Conservation (phyloP, 2,888 invertebrate species). For the Malacosoma neustria region DNA sequence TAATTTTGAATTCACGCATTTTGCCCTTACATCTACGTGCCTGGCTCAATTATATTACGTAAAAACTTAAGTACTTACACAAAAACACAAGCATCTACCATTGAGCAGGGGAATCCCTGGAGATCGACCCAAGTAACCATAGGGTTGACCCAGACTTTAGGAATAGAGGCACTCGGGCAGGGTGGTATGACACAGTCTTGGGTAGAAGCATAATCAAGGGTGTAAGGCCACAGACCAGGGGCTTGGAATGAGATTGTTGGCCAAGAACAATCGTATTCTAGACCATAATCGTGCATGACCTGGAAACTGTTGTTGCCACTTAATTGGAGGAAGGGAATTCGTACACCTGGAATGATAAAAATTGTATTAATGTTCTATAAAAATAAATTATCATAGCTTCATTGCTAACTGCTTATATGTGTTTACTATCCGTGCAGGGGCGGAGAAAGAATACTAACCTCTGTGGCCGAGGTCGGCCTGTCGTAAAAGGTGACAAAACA, state of each 20-base stretch:
- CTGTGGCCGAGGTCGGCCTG: too few relatives aligned
- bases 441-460: too few relatives aligned
- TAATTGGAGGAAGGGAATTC: constrained; percentile 74
- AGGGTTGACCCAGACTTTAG: constrained; percentile 79
- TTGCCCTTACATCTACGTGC: constrained; percentile 36
- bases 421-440: too few relatives aligned
- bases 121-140: constrained; percentile 73
- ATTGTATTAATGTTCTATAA: too few relatives aligned
- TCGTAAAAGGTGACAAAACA: too few relatives aligned
- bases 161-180: constrained; percentile 74
- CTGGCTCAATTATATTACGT: constrained; percentile 21
- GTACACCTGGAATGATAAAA: constrained; percentile 68
- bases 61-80: constrained; percentile 43
- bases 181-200: constrained; percentile 73
- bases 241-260: constrained; percentile 49
- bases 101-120: constrained; percentile 63
- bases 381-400: too few relatives aligned
- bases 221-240: constrained; percentile 80
- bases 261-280: constrained; percentile 79
- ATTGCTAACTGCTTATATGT: too few relatives aligned
- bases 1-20: constrained; percentile 60
- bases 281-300: constrained; percentile 61
- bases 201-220: constrained; percentile 72
- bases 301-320: constrained; percentile 73
- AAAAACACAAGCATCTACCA: constrained; percentile 69